Percentiles rank a stretch among this genome's conserved stretches.
Evolutionary conservation across 2,888 invertebrate genomes (phyloP).

Genomic region (Tipula vernalis): DNA sequence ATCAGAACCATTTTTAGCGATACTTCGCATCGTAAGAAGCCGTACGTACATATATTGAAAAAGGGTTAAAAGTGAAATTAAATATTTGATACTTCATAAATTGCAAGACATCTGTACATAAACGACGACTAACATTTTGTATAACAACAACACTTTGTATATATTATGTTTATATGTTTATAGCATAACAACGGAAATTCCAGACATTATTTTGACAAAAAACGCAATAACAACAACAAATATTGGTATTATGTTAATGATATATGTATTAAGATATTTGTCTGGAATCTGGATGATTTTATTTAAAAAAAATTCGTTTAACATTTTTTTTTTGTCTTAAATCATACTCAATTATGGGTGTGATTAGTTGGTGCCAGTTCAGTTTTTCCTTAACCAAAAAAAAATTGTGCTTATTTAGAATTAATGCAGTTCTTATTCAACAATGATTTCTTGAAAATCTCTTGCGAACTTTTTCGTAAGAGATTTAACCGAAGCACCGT

Average conservation of each 20-base stretch:
- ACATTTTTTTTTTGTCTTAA: not conserved
- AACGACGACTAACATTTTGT: not conserved
- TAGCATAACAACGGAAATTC: not conserved
- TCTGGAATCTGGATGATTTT: not conserved
- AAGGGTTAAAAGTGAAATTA: not conserved
- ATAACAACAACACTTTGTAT: not conserved
- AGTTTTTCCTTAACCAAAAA: no score
- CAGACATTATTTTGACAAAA: not conserved
- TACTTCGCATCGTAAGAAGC: not conserved
- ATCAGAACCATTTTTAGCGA: not conserved
- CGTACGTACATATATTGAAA: not conserved
- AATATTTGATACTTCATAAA: not conserved
- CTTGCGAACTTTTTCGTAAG: no score
- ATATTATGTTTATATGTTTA: not conserved
- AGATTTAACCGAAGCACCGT: no score
- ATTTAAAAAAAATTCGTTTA: not conserved
- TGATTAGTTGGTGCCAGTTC: not conserved
- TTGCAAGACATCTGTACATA: not conserved
- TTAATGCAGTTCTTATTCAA: no score
- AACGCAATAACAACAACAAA: not conserved
- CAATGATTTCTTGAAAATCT: no score
- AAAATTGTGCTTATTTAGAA: no score
- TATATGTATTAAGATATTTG: not conserved
- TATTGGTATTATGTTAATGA: not conserved
- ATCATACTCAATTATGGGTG: not conserved